Conservation (phyloP, 2,888 invertebrate species). For the Teleiodes luculella region DNA sequence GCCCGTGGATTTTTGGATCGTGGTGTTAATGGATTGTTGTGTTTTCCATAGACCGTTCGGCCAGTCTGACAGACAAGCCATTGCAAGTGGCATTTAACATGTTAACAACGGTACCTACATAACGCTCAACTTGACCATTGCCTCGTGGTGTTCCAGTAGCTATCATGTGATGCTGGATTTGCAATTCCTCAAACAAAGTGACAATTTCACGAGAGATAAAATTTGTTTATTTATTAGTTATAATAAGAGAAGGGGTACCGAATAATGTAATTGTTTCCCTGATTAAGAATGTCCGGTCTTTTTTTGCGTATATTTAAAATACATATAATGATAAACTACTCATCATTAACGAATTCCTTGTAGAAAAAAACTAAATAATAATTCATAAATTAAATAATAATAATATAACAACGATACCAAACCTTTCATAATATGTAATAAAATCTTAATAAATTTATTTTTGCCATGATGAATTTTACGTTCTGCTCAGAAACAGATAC, state of each 20-base stretch:
- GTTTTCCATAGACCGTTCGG: conserved; percentile 20
- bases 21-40: conserved; percentile 20
- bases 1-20: conserved; percentile 22
- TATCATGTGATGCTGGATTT: neutral
- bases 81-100: conserved; percentile 27
- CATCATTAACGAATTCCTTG: too few species aligned
- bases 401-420: too few species aligned
- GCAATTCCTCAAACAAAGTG: conserved; percentile 1
- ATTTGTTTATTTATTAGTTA: neutral
- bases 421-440: too few species aligned
- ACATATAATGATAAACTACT: too few species aligned
- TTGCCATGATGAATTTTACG: too few species aligned
- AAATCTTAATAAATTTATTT: too few species aligned
- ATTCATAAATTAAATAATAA: too few species aligned
- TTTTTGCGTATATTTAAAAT: too few species aligned
- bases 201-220: neutral
- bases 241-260: neutral
- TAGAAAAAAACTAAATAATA: too few species aligned
- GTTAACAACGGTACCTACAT: neutral
- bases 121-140: neutral
- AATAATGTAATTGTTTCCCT: neutral
- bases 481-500: too few species aligned
- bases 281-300: too few species aligned
- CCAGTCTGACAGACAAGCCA: conserved; percentile 25
- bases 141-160: neutral